A percentile compares a stretch with the other conserved stretches of the same genome.
These are phyloP conservation scores for Ornithoptera priamus DNA, from an alignment of 2,888 invertebrate genomes.

Conservation along the genomic window DNA sequence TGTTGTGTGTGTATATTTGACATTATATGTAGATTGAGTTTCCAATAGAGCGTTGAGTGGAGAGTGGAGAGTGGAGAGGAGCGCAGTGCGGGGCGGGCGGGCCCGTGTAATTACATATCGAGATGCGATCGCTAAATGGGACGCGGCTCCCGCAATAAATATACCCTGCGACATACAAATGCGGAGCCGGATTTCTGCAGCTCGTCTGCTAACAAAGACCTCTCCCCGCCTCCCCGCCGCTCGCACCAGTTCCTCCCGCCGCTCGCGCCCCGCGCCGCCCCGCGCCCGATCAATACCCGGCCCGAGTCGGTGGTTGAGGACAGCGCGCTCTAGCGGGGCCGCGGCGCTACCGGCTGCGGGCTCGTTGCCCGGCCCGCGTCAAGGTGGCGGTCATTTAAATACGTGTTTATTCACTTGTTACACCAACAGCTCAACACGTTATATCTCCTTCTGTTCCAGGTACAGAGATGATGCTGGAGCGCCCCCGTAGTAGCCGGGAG, in stretches of 20 bases:
- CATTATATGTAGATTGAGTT: no score
- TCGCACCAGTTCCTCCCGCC: no score
- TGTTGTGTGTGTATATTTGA: no score
- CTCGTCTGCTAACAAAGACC: constrained; percentile 15
- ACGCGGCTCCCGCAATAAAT: constrained; percentile 18
- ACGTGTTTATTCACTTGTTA: no score
- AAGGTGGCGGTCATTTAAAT: constrained; percentile 37
- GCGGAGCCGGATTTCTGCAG: constrained; percentile 18
- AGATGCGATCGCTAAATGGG: constrained; percentile 19
- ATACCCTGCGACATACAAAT: constrained; percentile 6
- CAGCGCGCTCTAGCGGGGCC: constrained; percentile 20
- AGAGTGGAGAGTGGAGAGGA: not conserved
- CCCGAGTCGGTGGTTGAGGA: not conserved
- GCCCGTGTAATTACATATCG: constrained; percentile 20
- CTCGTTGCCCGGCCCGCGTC: not conserved
- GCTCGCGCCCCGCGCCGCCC: not conserved
- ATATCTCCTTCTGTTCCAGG: no score
- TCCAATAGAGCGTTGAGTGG: no score
- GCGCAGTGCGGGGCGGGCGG: not conserved
- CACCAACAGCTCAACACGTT: no score
- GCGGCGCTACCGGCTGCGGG: not conserved
- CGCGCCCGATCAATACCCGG: constrained; percentile 20
- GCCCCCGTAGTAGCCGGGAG: no score
- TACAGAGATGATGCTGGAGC: no score
- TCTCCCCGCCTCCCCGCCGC: constrained; percentile 1